A percentile compares a stretch with the other conserved stretches of the same genome.
Conservation (phyloP, 1,140 invertebrate genomes). For the Tyrophagus putrescentiae region DNA sequence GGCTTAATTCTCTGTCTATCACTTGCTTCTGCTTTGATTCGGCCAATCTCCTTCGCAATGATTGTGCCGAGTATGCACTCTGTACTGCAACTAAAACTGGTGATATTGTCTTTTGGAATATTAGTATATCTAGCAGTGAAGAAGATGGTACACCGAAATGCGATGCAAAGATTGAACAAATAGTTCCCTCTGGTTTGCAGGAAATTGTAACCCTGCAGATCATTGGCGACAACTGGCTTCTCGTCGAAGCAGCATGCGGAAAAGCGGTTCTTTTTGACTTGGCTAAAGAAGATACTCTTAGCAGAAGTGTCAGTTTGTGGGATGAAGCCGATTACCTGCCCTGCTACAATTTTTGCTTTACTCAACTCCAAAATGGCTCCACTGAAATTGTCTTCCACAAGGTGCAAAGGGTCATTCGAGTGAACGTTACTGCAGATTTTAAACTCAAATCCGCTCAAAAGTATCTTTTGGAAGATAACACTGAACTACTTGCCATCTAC, state of each 20-base stretch:
- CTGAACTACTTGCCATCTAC: background rate
- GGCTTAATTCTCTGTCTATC: background rate
- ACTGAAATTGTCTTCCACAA: constrained; percentile 7
- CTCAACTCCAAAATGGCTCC: background rate
- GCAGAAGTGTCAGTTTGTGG: background rate
- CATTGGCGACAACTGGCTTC: background rate
- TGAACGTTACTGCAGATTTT: background rate
- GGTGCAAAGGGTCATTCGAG: background rate
- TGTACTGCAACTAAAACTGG: background rate
- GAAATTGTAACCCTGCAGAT: background rate
- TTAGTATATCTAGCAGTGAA: background rate
- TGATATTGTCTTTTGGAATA: background rate
- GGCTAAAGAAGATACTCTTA: no score
- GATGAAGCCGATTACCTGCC: background rate
- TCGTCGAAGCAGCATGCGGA: background rate
- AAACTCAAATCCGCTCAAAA: background rate
- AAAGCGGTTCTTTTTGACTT: background rate
- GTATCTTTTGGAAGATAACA: background rate
- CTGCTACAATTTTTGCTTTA: background rate
- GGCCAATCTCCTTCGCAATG: background rate
- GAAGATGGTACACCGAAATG: background rate
- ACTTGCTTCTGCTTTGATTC: background rate
- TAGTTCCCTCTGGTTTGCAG: background rate
- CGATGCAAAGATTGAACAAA: constrained; percentile 1
- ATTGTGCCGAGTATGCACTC: background rate